Evolutionary conservation across 2,113 vertebrate species (phyloP).

Genomic region (Tachysurus vachellii): DNA sequence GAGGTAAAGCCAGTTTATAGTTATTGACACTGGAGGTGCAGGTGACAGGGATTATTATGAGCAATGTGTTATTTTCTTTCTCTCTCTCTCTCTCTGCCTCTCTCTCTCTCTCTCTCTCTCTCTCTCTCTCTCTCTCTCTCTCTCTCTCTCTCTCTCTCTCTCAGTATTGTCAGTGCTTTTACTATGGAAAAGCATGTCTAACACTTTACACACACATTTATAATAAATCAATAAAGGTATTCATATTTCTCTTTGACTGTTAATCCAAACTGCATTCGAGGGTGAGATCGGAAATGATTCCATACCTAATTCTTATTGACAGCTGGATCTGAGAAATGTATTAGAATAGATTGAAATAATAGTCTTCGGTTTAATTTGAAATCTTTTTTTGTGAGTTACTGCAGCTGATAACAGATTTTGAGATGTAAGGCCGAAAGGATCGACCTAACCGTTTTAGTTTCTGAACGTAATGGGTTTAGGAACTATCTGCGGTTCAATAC

Average conservation of each 20-base stretch:
- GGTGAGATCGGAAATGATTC: not conserved
- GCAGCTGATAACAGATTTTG: not conserved
- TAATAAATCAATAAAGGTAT: not conserved
- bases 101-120: not conserved
- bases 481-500: not conserved
- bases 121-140: not conserved
- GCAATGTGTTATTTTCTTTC: not conserved
- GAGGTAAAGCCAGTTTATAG: no score
- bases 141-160: not conserved
- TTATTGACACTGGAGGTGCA: not conserved
- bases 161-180: not conserved
- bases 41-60: not conserved
- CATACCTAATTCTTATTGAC: conserved; percentile 17
- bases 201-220: not conserved
- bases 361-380: not conserved
- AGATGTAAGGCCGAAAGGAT: not conserved
- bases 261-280: not conserved
- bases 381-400: conserved; percentile 3
- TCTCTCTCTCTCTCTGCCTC: not conserved
- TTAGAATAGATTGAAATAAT: conserved; percentile 12
- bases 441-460: not conserved
- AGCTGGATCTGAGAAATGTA: not conserved
- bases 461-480: not conserved
- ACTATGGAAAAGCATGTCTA: not conserved
- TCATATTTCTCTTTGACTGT: not conserved